phyloP scores from a whole-genome alignment of 2,888 invertebrate species.

The Andrena marginata region DNA sequence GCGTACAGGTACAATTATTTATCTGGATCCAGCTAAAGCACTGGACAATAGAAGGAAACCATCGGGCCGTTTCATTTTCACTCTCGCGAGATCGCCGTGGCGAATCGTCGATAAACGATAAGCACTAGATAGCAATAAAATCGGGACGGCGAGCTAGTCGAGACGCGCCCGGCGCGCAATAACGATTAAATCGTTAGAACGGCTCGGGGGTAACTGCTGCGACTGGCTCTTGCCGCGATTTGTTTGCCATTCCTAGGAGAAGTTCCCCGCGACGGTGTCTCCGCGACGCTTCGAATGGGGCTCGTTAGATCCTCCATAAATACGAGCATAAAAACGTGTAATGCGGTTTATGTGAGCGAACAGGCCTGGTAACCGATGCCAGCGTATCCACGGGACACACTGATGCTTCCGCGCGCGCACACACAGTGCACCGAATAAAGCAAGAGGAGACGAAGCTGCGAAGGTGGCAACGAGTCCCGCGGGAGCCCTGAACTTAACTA shows the following conservation, averaged over 20 bases:
- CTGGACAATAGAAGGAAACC: neutral
- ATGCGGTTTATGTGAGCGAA: slow-evolving; percentile 53
- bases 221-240: slow-evolving; percentile 33
- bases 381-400: slow-evolving; percentile 18
- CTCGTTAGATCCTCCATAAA: slow-evolving; percentile 72
- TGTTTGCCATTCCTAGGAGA: slow-evolving; percentile 30
- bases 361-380: slow-evolving; percentile 32
- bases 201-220: slow-evolving; percentile 16
- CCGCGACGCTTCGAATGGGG: slow-evolving; percentile 23
- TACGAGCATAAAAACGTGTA: slow-evolving; percentile 72
- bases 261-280: slow-evolving; percentile 23
- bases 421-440: slow-evolving; percentile 50
- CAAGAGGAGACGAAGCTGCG: slow-evolving; percentile 70
- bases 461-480: slow-evolving; percentile 83
- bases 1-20: too few species aligned
- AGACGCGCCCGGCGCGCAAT: neutral
- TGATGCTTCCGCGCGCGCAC: neutral
- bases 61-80: neutral
- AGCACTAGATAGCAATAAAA: slow-evolving; percentile 4
- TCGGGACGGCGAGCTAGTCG: neutral
- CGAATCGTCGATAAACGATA: neutral
- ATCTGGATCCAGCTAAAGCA: too few species aligned
- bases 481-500: slow-evolving; percentile 83
- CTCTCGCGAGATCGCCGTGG: neutral
- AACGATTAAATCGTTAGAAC: slow-evolving; percentile 34